Evolutionary conservation across 2,113 vertebrate genomes (phyloP).

Genomic region (Poeciliopsis turrubarensis): DNA sequence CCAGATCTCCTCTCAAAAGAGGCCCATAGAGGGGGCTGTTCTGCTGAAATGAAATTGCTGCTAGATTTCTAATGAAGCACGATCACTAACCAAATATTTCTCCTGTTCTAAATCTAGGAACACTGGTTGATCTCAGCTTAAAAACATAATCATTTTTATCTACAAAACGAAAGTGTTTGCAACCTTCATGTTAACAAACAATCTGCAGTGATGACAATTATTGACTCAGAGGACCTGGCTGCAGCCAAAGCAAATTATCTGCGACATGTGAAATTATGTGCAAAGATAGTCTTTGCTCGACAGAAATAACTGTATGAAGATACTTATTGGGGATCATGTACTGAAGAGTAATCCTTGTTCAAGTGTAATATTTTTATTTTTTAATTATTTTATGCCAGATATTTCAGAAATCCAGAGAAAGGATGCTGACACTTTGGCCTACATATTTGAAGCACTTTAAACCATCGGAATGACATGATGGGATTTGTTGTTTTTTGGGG

Average conservation of each 20-base stretch:
- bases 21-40: constrained; percentile 13
- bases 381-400: neutral
- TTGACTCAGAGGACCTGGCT: constrained; percentile 4
- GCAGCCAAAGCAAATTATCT: constrained; percentile 9
- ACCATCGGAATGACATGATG: neutral
- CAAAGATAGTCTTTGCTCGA: neutral
- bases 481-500: too few species aligned
- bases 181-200: neutral
- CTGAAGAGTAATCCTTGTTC: neutral
- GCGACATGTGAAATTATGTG: neutral
- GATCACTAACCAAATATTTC: constrained; percentile 4
- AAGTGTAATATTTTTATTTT: neutral
- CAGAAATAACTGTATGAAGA: rapidly evolving
- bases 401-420: neutral
- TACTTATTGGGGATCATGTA: neutral
- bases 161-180: neutral
- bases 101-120: neutral
- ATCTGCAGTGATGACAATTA: neutral
- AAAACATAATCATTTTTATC: neutral
- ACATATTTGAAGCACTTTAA: neutral
- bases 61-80: constrained; percentile 2
- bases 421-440: too few species aligned
- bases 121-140: neutral
- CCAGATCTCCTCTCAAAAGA: constrained; percentile 3
- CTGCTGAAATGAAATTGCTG: constrained; percentile 17